phyloP scores from a whole-genome alignment of 2,113 vertebrate species.

The Syngnathus scovelli region DNA sequence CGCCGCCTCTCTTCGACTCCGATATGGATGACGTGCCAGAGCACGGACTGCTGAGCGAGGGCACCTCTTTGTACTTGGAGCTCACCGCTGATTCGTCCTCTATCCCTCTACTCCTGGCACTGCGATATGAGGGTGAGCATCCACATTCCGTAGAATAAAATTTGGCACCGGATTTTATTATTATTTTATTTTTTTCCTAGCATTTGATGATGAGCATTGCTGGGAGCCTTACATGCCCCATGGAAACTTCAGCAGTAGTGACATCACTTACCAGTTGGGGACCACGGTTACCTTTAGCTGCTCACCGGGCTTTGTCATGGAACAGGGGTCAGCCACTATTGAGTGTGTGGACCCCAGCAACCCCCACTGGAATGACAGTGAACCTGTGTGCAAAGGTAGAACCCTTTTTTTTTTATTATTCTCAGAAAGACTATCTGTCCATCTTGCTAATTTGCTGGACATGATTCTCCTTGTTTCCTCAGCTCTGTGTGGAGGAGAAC shows the following conservation, averaged over 20 bases:
- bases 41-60: conserved; percentile 82
- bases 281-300: conserved; percentile 81
- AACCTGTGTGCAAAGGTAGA: conserved; percentile 84
- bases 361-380: conserved; percentile 89
- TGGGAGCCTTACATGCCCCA: conserved; percentile 88
- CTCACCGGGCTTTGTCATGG: conserved; percentile 85
- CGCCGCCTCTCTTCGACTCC: conserved; percentile 81
- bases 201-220: conserved; percentile 86
- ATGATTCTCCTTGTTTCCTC: conserved; percentile 15
- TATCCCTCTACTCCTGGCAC: conserved; percentile 80
- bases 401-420: not conserved
- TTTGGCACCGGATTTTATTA: too few species aligned
- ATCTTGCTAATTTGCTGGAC: not conserved
- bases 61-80: conserved; percentile 80
- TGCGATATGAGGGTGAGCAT: conserved; percentile 85
- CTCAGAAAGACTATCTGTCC: not conserved
- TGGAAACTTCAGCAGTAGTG: conserved; percentile 86
- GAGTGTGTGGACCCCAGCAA: conserved; percentile 84
- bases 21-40: conserved; percentile 88
- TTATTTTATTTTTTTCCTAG: conserved; percentile 41
- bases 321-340: conserved; percentile 81
- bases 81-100: conserved; percentile 82
- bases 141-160: not conserved
- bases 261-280: conserved; percentile 80
- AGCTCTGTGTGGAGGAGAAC: conserved; percentile 87